Conservation (phyloP, 2,797 vertebrate genomes). For the Manis pentadactyla region DNA sequence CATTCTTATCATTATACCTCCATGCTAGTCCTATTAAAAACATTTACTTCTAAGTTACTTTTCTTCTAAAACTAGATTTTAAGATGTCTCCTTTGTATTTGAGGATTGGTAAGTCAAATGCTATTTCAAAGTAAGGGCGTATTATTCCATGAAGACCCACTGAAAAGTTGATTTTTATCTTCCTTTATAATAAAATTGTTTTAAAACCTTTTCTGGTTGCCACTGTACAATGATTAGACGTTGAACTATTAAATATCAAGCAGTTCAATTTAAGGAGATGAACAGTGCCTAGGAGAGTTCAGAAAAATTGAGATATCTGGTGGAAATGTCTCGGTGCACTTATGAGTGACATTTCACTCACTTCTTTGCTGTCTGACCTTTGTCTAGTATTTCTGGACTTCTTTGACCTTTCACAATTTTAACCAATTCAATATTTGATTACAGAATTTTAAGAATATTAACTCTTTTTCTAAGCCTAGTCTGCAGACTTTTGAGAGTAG, state of each 20-base stretch:
- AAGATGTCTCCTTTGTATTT: background rate
- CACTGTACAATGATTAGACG: background rate
- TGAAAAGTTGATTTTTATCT: constrained; percentile 6
- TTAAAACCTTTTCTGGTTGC: background rate
- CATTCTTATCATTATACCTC: background rate
- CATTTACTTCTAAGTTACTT: background rate
- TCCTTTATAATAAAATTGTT: background rate
- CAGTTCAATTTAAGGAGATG: background rate
- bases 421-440: background rate
- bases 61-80: background rate
- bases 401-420: background rate
- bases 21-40: background rate
- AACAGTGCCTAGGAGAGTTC: background rate
- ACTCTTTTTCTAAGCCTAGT: background rate
- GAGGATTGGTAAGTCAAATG: constrained; percentile 4
- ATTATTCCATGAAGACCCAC: background rate
- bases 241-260: background rate
- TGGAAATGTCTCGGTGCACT: background rate
- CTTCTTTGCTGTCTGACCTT: background rate
- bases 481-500: background rate
- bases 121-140: background rate
- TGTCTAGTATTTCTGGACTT: constrained; percentile 8
- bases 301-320: background rate
- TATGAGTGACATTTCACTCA: background rate
- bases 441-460: background rate